phyloP scores from a whole-genome alignment of 2,888 invertebrate species.

The Rhimphoctona megacephalus region DNA sequence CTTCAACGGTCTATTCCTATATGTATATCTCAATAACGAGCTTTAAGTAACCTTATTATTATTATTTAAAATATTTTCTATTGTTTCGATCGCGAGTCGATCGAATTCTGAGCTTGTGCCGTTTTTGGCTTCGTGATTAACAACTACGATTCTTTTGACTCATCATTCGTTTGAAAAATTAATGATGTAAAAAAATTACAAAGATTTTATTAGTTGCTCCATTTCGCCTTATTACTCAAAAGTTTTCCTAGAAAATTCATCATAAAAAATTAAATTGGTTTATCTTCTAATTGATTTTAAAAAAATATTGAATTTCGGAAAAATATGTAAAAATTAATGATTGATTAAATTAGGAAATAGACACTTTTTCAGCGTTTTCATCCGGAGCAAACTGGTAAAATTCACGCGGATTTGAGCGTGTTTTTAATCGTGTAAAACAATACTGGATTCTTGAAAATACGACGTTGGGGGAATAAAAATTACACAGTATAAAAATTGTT shows the following conservation, averaged over 20 bases:
- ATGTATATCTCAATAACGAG: background rate
- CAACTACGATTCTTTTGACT: background rate
- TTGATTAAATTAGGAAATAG: background rate
- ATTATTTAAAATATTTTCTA: background rate
- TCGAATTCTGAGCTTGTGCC: conserved; percentile 15
- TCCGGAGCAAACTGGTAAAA: background rate
- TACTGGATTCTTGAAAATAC: conserved; percentile 22
- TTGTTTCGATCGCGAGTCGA: background rate
- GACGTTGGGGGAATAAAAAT: conserved; percentile 2
- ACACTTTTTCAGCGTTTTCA: background rate
- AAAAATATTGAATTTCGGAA: background rate
- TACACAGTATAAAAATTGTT: conserved; percentile 2
- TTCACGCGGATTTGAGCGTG: background rate
- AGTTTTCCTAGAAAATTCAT: background rate
- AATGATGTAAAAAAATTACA: background rate
- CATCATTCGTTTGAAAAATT: background rate
- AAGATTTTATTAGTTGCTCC: background rate
- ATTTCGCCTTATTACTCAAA: background rate
- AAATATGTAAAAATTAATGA: background rate
- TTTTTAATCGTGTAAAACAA: conserved; percentile 6
- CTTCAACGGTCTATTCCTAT: background rate
- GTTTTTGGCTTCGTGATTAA: background rate
- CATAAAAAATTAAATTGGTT: background rate
- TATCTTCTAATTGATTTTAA: background rate
- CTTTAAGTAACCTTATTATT: background rate